Evolutionary conservation across 2,113 vertebrate species (phyloP).

Genomic region (Eurypyga helias): DNA sequence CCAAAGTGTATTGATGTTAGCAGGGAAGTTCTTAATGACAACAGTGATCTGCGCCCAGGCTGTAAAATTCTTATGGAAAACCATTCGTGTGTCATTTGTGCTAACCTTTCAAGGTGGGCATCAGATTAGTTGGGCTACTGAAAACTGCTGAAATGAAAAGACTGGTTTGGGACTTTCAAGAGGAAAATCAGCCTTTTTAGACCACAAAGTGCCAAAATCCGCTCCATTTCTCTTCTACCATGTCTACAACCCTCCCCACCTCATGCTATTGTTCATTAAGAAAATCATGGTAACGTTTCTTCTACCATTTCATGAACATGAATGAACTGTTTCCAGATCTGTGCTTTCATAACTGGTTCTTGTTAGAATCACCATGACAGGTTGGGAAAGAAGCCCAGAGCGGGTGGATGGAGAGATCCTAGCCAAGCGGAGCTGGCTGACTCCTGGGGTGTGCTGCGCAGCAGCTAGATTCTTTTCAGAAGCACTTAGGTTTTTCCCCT

Average conservation of each 20-base stretch:
- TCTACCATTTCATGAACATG: background rate
- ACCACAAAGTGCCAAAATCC: background rate
- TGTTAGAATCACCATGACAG: background rate
- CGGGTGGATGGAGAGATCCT: background rate
- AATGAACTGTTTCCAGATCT: background rate
- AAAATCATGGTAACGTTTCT: background rate
- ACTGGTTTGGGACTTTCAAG: background rate
- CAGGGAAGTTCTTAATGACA: background rate
- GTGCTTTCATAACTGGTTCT: conserved; percentile 1
- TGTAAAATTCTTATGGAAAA: background rate
- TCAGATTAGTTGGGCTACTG: background rate
- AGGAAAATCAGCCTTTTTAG: background rate
- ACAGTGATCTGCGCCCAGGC: background rate
- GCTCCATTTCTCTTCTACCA: background rate
- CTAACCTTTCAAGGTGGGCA: background rate
- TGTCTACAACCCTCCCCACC: background rate
- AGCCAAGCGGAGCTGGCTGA: background rate
- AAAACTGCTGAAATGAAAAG: background rate
- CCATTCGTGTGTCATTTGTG: background rate
- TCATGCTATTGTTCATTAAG: background rate
- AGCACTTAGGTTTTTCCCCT: background rate
- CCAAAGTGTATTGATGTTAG: background rate
- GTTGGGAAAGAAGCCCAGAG: conserved; percentile 1
- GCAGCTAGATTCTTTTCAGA: background rate
- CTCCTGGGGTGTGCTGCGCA: background rate